phyloP scores from a whole-genome alignment of 2,888 invertebrate species.

The Nemurella pictetii region DNA sequence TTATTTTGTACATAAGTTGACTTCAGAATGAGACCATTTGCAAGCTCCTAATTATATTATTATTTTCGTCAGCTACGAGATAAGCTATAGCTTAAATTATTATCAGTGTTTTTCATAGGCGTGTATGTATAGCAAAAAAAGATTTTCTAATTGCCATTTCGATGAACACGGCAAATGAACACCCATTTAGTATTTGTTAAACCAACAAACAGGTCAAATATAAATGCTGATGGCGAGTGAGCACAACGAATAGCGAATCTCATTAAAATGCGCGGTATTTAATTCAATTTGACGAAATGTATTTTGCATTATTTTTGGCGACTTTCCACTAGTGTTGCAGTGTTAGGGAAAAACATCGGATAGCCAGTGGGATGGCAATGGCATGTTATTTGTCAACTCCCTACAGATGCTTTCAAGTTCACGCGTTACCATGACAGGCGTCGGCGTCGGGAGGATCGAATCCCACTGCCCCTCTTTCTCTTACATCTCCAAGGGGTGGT shows the following conservation, averaged over 20 bases:
- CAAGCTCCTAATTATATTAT: neutral
- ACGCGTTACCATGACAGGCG: neutral
- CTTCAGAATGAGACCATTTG: neutral
- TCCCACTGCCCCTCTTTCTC: neutral
- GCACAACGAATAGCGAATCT: neutral
- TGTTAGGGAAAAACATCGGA: neutral
- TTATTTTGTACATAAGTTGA: neutral
- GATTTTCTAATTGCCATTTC: neutral
- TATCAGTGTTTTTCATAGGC: conserved; percentile 9
- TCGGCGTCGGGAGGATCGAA: neutral
- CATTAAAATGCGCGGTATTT: neutral
- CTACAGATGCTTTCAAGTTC: neutral
- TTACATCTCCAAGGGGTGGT: neutral
- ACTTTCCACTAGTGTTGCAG: neutral
- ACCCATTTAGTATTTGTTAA: neutral
- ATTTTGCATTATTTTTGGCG: neutral
- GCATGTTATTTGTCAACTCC: neutral
- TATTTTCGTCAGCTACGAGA: neutral
- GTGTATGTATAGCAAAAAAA: too few species aligned
- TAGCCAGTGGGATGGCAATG: neutral
- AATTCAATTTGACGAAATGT: neutral
- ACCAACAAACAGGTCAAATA: neutral
- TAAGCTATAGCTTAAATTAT: neutral
- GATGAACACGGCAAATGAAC: neutral
- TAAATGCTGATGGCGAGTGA: neutral